Evolutionary conservation across 1,140 invertebrate species (phyloP).

Genomic region (Helicorthomorpha holstii): DNA sequence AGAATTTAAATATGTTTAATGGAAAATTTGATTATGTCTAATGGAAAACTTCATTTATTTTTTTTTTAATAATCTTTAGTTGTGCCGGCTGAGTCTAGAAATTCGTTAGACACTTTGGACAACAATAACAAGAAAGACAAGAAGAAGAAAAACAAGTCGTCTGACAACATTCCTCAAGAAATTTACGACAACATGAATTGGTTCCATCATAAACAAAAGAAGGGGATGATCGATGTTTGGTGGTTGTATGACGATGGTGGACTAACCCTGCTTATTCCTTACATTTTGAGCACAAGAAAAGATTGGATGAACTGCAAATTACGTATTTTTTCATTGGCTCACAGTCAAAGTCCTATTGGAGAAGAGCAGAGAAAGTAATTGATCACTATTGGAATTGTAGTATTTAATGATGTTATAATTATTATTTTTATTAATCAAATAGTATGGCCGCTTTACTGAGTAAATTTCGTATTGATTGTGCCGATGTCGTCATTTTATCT

Average conservation of each 20-base stretch:
- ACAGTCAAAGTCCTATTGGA: conserved; percentile 71
- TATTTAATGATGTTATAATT: background rate
- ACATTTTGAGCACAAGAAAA: conserved; percentile 38
- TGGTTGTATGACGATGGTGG: conserved; percentile 96
- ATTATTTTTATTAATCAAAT: too few species aligned
- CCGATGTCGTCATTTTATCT: conserved; percentile 69
- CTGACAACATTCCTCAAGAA: conserved; percentile 33
- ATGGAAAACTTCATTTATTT: background rate
- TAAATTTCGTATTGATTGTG: conserved; percentile 93
- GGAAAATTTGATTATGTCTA: background rate
- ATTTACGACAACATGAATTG: conserved; percentile 43
- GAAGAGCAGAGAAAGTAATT: conserved; percentile 83
- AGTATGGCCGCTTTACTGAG: conserved; percentile 87
- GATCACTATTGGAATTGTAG: background rate
- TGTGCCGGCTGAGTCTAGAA: background rate
- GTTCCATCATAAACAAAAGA: conserved; percentile 31
- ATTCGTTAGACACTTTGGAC: background rate
- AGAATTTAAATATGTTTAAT: background rate
- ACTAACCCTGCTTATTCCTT: conserved; percentile 43
- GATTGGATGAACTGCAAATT: conserved; percentile 38
- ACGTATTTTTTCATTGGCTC: conserved; percentile 63
- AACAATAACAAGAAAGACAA: background rate
- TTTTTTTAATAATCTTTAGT: background rate
- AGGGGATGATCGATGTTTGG: conserved; percentile 80
- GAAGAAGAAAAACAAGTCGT: conserved; percentile 11